A percentile compares a stretch with the other conserved stretches of the same genome.
Conservation (phyloP, 1,140 invertebrate genomes). For the Pachypeltis micranthus region DNA sequence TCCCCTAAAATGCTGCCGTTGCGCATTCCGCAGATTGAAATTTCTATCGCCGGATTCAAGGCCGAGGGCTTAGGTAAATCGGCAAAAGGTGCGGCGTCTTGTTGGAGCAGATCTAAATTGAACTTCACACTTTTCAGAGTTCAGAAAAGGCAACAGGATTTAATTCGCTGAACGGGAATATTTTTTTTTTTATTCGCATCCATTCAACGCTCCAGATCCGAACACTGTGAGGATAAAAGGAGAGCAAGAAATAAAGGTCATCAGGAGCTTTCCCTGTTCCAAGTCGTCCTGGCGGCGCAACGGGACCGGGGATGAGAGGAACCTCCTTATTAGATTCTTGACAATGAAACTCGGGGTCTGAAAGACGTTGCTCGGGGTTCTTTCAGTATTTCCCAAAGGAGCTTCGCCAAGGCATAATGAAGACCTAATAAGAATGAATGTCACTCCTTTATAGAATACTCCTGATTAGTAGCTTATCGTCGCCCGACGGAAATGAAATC, state of each 20-base stretch:
- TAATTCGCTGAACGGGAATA: too few relatives aligned
- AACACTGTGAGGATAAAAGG: background rate
- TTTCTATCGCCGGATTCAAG: too few relatives aligned
- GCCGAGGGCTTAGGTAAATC: too few relatives aligned
- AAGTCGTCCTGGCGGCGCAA: background rate
- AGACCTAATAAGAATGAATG: conserved; percentile 6
- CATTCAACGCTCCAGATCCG: background rate
- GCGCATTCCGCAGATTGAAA: too few relatives aligned
- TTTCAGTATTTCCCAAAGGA: conserved; percentile 9
- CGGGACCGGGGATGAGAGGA: too few relatives aligned
- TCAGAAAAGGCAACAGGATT: too few relatives aligned
- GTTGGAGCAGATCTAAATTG: too few relatives aligned
- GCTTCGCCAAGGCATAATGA: background rate
- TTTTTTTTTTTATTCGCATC: too few relatives aligned
- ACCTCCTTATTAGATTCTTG: conserved; percentile 1
- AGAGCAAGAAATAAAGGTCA: conserved; percentile 6
- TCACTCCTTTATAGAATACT: conserved; percentile 1
- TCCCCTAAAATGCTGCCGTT: too few relatives aligned
- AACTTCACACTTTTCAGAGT: too few relatives aligned
- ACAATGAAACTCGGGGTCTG: background rate
- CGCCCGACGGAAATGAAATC: conserved; percentile 2
- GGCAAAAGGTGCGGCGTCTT: too few relatives aligned
- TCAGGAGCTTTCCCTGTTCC: conserved; percentile 3
- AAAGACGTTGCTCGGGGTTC: background rate
- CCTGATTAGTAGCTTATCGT: conserved; percentile 8